Evolutionary conservation across 2,797 vertebrate genomes (phyloP).

Genomic region (Anableps anableps): DNA sequence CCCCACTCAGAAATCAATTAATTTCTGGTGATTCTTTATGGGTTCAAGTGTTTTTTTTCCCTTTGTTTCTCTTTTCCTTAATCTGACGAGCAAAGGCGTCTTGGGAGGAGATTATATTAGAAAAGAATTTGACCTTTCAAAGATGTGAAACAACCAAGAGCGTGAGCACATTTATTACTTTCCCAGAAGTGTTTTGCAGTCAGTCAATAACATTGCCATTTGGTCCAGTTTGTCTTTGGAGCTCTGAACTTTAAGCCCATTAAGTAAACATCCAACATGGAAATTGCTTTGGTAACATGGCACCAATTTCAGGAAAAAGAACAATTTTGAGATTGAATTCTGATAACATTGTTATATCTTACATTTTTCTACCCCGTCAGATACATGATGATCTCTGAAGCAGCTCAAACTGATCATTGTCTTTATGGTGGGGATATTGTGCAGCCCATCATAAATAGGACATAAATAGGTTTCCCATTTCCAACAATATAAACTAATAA

Average conservation of each 20-base stretch:
- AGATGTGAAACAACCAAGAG: constrained; percentile 2
- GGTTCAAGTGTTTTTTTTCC: background rate
- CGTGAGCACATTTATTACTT: constrained; percentile 14
- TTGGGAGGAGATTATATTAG: background rate
- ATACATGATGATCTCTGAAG: background rate
- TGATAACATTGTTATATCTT: background rate
- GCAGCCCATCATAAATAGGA: constrained; percentile 28
- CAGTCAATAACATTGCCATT: constrained; percentile 45
- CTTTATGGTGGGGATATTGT: background rate
- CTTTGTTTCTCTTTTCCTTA: background rate
- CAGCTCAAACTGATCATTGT: background rate
- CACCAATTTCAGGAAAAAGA: constrained; percentile 20
- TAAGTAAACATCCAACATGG: constrained; percentile 46
- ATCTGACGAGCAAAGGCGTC: background rate
- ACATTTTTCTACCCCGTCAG: background rate
- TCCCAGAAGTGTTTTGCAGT: constrained; percentile 2
- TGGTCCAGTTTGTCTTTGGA: constrained; percentile 31
- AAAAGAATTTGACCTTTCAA: background rate
- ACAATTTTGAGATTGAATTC: background rate
- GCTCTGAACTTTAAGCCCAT: constrained; percentile 66
- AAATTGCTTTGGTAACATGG: constrained; percentile 16
- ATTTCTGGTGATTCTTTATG: background rate
- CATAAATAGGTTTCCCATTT: background rate
- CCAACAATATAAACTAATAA: background rate
- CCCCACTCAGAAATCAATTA: background rate